These are phyloP conservation scores for Myripristis jacobus DNA, from an alignment of 2,797 vertebrate species.

Conservation along the genomic window DNA sequence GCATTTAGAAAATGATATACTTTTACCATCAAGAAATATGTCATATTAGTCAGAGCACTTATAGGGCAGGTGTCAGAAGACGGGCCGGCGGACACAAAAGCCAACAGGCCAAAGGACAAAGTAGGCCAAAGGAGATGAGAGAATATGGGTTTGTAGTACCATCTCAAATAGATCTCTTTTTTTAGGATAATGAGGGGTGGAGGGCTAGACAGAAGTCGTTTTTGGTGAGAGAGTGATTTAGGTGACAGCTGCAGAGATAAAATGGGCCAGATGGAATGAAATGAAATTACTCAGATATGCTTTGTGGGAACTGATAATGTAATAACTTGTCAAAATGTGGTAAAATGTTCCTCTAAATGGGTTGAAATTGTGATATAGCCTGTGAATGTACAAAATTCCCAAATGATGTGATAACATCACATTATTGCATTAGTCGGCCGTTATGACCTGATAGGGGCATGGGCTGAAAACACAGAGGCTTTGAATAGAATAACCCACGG, in stretches of 20 bases:
- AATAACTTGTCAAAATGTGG: constrained; percentile 11
- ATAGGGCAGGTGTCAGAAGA: not conserved
- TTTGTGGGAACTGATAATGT: constrained; percentile 32
- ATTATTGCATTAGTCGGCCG: too few species aligned
- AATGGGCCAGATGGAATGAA: constrained; percentile 17
- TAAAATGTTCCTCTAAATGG: not conserved
- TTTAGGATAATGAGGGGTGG: constrained; percentile 45
- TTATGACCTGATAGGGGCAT: too few species aligned
- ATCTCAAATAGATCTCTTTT: constrained; percentile 33
- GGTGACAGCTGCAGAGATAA: constrained; percentile 33
- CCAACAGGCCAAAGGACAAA: constrained; percentile 10
- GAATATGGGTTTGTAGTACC: constrained; percentile 40
- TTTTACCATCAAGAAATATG: too few species aligned
- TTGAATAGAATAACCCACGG: too few species aligned
- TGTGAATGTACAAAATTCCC: not conserved
- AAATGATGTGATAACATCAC: not conserved
- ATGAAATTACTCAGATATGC: constrained; percentile 10
- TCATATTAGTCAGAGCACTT: not conserved
- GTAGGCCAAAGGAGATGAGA: not conserved
- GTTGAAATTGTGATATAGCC: not conserved
- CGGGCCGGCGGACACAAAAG: not conserved
- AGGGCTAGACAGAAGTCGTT: constrained; percentile 31
- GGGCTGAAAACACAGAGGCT: too few species aligned
- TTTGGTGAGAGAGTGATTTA: constrained; percentile 34
- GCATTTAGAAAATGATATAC: too few species aligned